These are phyloP conservation scores for Urechis unicinctus DNA, from an alignment of 2,888 invertebrate species.

Conservation along the genomic window DNA sequence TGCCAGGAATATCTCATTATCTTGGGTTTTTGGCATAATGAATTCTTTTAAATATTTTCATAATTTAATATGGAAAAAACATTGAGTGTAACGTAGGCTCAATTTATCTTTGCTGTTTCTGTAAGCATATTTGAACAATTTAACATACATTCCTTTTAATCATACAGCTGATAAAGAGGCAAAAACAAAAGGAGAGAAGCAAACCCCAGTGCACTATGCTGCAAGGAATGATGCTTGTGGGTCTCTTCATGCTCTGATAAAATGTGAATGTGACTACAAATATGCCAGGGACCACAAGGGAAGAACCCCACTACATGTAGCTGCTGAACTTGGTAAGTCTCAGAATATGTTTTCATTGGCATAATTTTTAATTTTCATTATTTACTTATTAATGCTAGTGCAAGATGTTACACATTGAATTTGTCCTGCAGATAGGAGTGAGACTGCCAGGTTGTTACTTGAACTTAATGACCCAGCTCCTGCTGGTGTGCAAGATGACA, in stretches of 20 bases:
- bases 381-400: no score
- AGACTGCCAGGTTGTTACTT: constrained; percentile 37
- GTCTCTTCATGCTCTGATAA: constrained; percentile 37
- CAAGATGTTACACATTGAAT: neutral
- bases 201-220: constrained; percentile 47
- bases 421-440: constrained; percentile 40
- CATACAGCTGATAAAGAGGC: constrained; percentile 39
- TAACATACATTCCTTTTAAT: neutral
- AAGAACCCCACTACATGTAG: constrained; percentile 46
- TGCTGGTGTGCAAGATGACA: constrained; percentile 32
- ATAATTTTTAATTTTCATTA: no score
- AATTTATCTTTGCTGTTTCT: neutral
- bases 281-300: constrained; percentile 38
- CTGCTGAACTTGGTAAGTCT: constrained; percentile 46
- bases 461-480: constrained; percentile 38
- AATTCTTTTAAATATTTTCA: neutral
- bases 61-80: neutral
- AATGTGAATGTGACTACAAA: constrained; percentile 34
- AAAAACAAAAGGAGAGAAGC: constrained; percentile 33
- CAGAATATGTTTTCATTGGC: no score
- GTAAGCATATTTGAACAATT: no score
- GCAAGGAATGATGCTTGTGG: constrained; percentile 42
- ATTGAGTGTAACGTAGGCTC: neutral
- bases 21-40: neutral
- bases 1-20: neutral